A percentile compares a stretch with the other conserved stretches of the same genome.
Conservation (phyloP, 2,888 invertebrate species). For the Drosophila demipolita region DNA sequence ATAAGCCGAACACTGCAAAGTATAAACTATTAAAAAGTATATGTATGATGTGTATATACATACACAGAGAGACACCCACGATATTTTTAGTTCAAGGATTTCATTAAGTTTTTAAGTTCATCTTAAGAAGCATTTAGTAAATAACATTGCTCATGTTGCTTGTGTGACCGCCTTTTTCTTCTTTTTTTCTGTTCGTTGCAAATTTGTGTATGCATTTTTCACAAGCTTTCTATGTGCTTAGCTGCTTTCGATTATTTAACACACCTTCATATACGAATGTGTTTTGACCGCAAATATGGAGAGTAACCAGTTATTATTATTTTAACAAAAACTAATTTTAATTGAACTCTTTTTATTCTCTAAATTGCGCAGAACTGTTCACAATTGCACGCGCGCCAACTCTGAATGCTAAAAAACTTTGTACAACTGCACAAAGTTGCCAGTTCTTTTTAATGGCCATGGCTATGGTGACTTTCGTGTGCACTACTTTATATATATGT, state of each 20-base stretch:
- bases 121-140: conserved; percentile 15
- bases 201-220: conserved; percentile 47
- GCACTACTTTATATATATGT: conserved; percentile 16
- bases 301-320: conserved; percentile 28
- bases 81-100: conserved; percentile 12
- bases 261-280: conserved; percentile 69
- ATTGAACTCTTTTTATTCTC: conserved; percentile 59
- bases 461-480: conserved; percentile 27
- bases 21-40: conserved; percentile 11
- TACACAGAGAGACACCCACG: conserved; percentile 1
- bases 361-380: conserved; percentile 54
- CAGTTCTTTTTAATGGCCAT: conserved; percentile 43
- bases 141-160: conserved; percentile 15
- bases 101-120: conserved; percentile 5
- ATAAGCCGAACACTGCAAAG: conserved; percentile 27
- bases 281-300: conserved; percentile 17
- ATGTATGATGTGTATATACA: conserved; percentile 9
- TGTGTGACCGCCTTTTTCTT: conserved; percentile 20
- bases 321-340: conserved; percentile 42
- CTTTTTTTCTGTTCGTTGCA: conserved; percentile 8
- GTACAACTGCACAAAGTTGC: conserved; percentile 45
- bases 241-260: conserved; percentile 27
- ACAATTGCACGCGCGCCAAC: conserved; percentile 73
- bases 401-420: conserved; percentile 71
- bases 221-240: not conserved